Percentiles rank a stretch among this genome's conserved stretches.
Evolutionary conservation across 2,888 invertebrate genomes (phyloP).

Genomic region (Conchocele bisecta): DNA sequence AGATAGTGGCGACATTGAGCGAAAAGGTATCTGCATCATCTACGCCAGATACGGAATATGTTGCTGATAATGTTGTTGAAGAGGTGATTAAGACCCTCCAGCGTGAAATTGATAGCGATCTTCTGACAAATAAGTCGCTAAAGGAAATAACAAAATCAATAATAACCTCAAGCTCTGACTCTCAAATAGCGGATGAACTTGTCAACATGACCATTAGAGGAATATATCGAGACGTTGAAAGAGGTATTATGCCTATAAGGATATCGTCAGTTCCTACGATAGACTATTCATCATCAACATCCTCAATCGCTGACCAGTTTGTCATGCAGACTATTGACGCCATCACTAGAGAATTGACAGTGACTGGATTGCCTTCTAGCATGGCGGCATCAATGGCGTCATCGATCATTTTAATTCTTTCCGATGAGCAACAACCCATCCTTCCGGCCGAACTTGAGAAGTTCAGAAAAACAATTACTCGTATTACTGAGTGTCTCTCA

Average conservation of each 20-base stretch:
- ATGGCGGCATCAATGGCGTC: slow-evolving; percentile 45
- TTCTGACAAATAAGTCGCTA: slow-evolving; percentile 47
- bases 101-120: slow-evolving; percentile 51
- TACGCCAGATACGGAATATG: slow-evolving; percentile 11
- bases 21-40: slow-evolving; percentile 1
- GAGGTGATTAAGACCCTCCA: slow-evolving; percentile 56
- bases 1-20: slow-evolving; percentile 18
- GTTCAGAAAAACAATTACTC: slow-evolving; percentile 31
- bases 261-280: slow-evolving; percentile 33
- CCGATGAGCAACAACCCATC: not conserved
- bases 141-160: slow-evolving; percentile 58
- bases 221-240: slow-evolving; percentile 39
- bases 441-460: slow-evolving; percentile 31
- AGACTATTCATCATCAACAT: slow-evolving; percentile 42
- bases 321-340: slow-evolving; percentile 49
- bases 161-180: slow-evolving; percentile 28
- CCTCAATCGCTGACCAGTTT: slow-evolving; percentile 53
- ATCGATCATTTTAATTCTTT: slow-evolving; percentile 31
- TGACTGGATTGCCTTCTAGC: slow-evolving; percentile 9
- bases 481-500: slow-evolving; percentile 46
- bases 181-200: slow-evolving; percentile 34
- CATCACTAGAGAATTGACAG: slow-evolving; percentile 46
- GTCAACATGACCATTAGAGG: slow-evolving; percentile 32
- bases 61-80: slow-evolving; percentile 53
- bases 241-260: slow-evolving; percentile 17